phyloP scores from a whole-genome alignment of 2,888 invertebrate species.

The Chironomus riparius region DNA sequence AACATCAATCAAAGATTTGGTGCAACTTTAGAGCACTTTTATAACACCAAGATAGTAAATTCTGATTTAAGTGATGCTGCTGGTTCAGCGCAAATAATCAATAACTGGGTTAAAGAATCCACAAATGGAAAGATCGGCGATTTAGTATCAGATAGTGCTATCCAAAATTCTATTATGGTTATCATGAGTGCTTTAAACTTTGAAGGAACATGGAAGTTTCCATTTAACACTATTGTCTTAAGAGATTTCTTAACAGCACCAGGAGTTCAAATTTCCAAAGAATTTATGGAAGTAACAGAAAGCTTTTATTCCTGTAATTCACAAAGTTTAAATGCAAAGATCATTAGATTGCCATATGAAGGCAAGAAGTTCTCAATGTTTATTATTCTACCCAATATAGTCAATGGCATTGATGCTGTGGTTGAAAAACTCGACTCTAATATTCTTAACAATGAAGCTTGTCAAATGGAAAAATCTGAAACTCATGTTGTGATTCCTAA shows the following conservation, averaged over 20 bases:
- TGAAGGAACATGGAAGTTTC: constrained; percentile 67
- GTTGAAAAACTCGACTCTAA: constrained; percentile 49
- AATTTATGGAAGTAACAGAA: constrained; percentile 61
- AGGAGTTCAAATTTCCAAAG: constrained; percentile 43
- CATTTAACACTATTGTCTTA: constrained; percentile 54
- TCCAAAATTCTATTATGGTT: constrained; percentile 51
- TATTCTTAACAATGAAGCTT: constrained; percentile 48
- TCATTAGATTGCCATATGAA: constrained; percentile 63
- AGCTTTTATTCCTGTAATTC: constrained; percentile 58
- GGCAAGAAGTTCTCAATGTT: constrained; percentile 63
- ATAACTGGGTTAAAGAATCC: constrained; percentile 66
- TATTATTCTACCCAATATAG: constrained; percentile 58
- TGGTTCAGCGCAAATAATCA: constrained; percentile 54
- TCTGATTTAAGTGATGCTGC: constrained; percentile 53
- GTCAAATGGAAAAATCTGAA: constrained; percentile 48
- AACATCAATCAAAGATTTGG: constrained; percentile 52
- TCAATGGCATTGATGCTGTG: constrained; percentile 52
- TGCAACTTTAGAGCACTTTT: constrained; percentile 52
- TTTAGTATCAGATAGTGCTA: constrained; percentile 47
- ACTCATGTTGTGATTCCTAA: constrained; percentile 62
- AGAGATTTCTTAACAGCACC: constrained; percentile 53
- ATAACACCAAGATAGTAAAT: constrained; percentile 54
- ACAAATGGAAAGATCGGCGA: constrained; percentile 66
- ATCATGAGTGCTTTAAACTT: constrained; percentile 71
- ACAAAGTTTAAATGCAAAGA: constrained; percentile 54